These are phyloP conservation scores for Bovichtus variegatus DNA, from an alignment of 2,797 vertebrate genomes.

Conservation along the genomic window DNA sequence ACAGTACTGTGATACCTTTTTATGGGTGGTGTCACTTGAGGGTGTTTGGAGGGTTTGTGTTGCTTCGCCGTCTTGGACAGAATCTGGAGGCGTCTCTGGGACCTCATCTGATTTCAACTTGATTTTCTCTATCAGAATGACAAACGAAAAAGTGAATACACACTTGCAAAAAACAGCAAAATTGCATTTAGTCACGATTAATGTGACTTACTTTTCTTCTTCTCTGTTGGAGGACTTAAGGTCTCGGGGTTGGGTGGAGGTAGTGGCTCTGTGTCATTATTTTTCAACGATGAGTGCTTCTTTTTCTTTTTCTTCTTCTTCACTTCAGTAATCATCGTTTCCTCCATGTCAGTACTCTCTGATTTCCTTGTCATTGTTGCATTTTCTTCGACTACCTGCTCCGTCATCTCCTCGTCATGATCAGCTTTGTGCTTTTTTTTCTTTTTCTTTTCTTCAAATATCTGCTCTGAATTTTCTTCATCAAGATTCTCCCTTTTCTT, in stretches of 20 bases:
- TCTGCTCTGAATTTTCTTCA: conserved; percentile 5
- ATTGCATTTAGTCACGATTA: neutral
- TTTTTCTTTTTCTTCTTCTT: conserved; percentile 61
- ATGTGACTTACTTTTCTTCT: conserved; percentile 75
- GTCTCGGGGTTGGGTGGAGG: conserved; percentile 26
- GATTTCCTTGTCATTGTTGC: neutral
- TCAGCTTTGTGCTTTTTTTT: conserved; percentile 16
- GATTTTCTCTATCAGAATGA: conserved; percentile 67
- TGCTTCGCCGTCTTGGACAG: neutral
- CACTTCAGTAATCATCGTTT: neutral
- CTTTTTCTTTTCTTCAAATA: conserved; percentile 39
- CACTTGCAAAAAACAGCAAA: neutral
- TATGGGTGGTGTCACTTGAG: conserved; percentile 37
- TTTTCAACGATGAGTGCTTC: neutral
- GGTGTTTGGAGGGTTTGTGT: conserved; percentile 15
- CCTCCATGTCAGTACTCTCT: neutral
- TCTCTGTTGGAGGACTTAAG: conserved; percentile 39
- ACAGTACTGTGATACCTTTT: conserved; percentile 65
- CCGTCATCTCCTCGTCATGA: neutral
- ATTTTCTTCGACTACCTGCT: conserved; percentile 11
- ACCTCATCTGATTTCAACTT: conserved; percentile 53
- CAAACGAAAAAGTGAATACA: neutral
- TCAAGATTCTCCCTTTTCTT: conserved; percentile 24
- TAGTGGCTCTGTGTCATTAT: neutral
- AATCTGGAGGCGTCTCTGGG: conserved; percentile 20